Conservation (phyloP, 2,797 vertebrate species). For the Ataeniobius toweri region DNA sequence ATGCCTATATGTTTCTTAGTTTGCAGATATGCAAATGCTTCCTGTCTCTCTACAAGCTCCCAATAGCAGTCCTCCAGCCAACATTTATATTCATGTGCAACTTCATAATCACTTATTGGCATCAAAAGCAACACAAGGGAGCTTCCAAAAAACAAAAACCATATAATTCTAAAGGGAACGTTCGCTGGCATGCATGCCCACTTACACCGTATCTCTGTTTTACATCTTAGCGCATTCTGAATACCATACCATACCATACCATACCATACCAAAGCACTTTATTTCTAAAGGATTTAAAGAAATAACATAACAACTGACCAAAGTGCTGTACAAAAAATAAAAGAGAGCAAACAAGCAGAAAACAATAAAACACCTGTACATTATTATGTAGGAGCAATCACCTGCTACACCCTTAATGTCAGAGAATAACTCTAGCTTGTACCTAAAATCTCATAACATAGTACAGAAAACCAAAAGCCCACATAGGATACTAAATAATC, state of each 20-base stretch:
- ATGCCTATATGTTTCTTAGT: constrained; percentile 53
- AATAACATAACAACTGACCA: too few relatives aligned
- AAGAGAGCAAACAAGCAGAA: too few relatives aligned
- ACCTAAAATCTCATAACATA: not conserved
- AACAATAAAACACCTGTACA: too few relatives aligned
- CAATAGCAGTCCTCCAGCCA: constrained; percentile 2
- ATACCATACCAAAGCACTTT: too few relatives aligned
- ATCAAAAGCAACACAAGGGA: constrained; percentile 10
- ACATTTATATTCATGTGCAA: constrained; percentile 34
- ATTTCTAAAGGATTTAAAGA: too few relatives aligned
- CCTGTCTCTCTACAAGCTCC: constrained; percentile 14
- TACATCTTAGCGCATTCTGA: not conserved
- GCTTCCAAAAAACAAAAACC: constrained; percentile 20
- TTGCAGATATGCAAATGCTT: constrained; percentile 43
- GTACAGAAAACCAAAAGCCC: not conserved
- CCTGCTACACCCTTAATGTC: not conserved
- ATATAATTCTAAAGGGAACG: constrained; percentile 13
- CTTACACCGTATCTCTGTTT: not conserved
- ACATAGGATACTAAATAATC: too few relatives aligned
- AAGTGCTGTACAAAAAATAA: too few relatives aligned
- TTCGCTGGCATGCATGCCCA: not conserved
- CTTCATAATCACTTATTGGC: constrained; percentile 28
- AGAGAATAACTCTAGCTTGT: not conserved
- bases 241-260: too few relatives aligned
- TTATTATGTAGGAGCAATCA: too few relatives aligned